Base-by-base conservation (phyloP, 2,797 vertebrate species). In the Ispidina picta region DNA sequence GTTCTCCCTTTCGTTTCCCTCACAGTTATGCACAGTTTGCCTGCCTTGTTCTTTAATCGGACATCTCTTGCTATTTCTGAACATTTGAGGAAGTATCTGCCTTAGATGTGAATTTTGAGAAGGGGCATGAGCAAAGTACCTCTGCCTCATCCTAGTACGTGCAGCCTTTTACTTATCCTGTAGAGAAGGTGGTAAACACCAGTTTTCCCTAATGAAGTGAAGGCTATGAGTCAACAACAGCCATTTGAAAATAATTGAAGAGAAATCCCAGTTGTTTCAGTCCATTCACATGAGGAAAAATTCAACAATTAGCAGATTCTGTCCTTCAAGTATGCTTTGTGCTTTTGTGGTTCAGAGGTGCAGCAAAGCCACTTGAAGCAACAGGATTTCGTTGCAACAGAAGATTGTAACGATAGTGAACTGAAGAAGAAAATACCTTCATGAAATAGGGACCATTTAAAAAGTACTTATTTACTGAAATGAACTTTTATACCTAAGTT, bases 1-100 rank as follows among this genome's bases (percentile, higher is more conserved):
- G 78, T 96, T 96, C 96, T 94, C 83, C 69, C 85, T 96, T 96
- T 95, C 51, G 0, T 93, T 96, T 96, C 95, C 94, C 59, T 65
- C 62, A 51, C 23, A 58, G 83, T 63, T 58, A 69, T 21, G 75
- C 78, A 62, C 64, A 28, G 74, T 82, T 84, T 91, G 83, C 65
- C 76, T 93, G 77, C 54, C 74, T 90, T 84, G 77, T 77, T 88
- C 65, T 66, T 93, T 52, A 70, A 73, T 85, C 65, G 77, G 69
- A 96, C 83, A 46, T 65, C n/a, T 90, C 54, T 41, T 84, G 65
- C 88, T 94, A 79, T 96, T 91, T 93, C 58, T 79, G 88, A 86
- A 39, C 16, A 4, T 71, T 92, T 92, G 81, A 88, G 95, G 95
- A 95, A 96, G 83, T 84, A 14, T 82, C 31, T 84, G 66, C 56